Base-by-base conservation (phyloP, 1,140 invertebrate genomes). In the Drosophila repletoides region DNA sequence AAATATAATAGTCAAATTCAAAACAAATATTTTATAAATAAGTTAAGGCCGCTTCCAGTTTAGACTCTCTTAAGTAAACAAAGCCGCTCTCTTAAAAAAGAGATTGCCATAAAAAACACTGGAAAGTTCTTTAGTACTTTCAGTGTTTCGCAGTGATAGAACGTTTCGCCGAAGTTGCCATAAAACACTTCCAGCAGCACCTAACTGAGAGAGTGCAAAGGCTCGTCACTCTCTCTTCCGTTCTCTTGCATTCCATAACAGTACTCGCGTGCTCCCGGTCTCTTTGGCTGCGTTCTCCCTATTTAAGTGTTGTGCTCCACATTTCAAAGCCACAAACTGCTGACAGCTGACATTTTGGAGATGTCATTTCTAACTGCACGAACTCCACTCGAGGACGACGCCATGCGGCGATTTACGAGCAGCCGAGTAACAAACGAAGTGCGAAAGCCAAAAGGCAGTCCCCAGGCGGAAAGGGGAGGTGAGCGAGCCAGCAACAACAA, bases 311-410 rank as follows among this genome's bases (percentile, higher is more conserved):
- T 43, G 19, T 69, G 76, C 63, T 76, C 67, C 52, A 64, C 76
- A 64, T 76, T 72, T 75, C 26, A 60, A 81, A 69, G 67, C 63
- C 73, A 52, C 70, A 67, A 64, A 63, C 71, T 74, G 70, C 74
- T 84, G 77, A 83, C 65, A 77, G 72, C 63, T 72, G 72, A 81
- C 63, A 70, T 63, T 83, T 56, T 72, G 64, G 46, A 67, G 64
- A 53, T 75, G 64, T 72, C 71, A 73, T 60, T 73, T 70, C 48
- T 53, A 61, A 59, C 33, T 28, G 36, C 40, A 58, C 61, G 33
- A 26, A 45, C 21, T 49, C 34, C 51, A 51, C 28, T 33, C 53
- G 48, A 24, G n/a, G n/a, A 24, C n/a, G 36, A 49, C 33, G 22
- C 49, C 64, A 33, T 22, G 34, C 34, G 33, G 19, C 56, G 49